Base-by-base conservation (phyloP, 1,140 invertebrate genomes). In the Batillaria attramentaria region DNA sequence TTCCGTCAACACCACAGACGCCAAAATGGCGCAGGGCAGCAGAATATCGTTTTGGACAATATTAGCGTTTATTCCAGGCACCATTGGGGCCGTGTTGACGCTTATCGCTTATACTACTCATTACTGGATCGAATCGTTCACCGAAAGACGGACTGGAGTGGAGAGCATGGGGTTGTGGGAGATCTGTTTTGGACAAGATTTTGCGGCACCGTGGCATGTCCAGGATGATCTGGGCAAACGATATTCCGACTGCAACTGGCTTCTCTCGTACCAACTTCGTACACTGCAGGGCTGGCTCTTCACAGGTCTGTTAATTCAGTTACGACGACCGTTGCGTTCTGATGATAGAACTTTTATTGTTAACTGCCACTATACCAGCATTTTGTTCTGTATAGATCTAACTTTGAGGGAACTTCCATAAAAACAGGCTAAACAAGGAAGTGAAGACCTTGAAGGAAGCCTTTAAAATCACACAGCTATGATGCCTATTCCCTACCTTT, bases 11-110 rank as follows among this genome's bases (percentile, higher is more conserved):
- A n/a, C n/a, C n/a, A n/a, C n/a, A n/a, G n/a, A 76, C 82, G 39
- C 81, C 79, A 54, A 84, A 82, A 35, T 66, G 79, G 31, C 82
- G 80, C 24, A 78, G 60, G 72, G 80, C 65, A 43, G 74, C 60
- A 68, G 33, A 33, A 73, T 62, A 42, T 46, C 72, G 57, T 43
- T 43, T 37, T 39, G 72, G 66, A 62, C 35, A 54, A 66, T 79
- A 31, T 33, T 77, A 54, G 66, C 68, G 42, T 37, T 69, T 74
- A 77, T 62, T 65, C 60, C 50, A 62, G 78, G 70, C 69, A 72
- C 79, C 60, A 18, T 74, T 35, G 72, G 72, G 24, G 37, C 37
- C 28, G 69, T 77, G 2, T 41, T 28, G n/a, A 57, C 69, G 0
- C 68, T 80, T 6, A 54, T 80, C 16, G 74, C 79, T 24, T 46